These are phyloP conservation scores for Agrotis segetum DNA, from an alignment of 2,888 invertebrate species.

Conservation along the genomic window DNA sequence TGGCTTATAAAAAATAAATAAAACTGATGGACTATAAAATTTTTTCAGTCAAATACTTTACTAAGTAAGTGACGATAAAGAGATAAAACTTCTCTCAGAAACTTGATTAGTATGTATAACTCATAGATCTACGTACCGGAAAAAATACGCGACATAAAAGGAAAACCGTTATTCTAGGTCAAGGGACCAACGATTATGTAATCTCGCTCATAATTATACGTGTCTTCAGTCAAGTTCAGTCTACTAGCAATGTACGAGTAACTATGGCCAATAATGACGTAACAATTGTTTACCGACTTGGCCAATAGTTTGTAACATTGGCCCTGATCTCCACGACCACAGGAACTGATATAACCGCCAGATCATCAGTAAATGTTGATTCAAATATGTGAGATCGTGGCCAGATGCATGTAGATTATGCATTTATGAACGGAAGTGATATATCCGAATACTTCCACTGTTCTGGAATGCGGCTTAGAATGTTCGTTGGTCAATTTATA, in stretches of 20 bases:
- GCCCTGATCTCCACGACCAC: conserved; percentile 37
- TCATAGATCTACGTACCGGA: neutral
- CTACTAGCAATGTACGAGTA: neutral
- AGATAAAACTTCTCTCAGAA: too few relatives aligned
- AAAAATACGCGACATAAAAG: conserved; percentile 11
- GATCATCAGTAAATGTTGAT: conserved; percentile 47
- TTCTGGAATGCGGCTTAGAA: conserved; percentile 57
- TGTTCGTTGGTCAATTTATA: conserved; percentile 46
- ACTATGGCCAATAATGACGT: conserved; percentile 8
- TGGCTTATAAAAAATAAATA: too few relatives aligned
- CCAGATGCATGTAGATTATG: conserved; percentile 54
- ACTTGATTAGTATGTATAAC: too few relatives aligned
- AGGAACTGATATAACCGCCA: conserved; percentile 39
- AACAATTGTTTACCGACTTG: conserved; percentile 9
- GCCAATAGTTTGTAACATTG: conserved; percentile 39
- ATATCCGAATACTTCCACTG: conserved; percentile 56
- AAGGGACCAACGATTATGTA: conserved; percentile 19
- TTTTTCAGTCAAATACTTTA: too few relatives aligned
- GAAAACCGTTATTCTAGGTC: conserved; percentile 34
- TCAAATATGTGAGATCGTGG: conserved; percentile 47
- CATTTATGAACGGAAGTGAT: conserved; percentile 54
- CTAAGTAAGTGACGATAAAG: too few relatives aligned
- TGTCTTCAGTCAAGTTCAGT: conserved; percentile 40
- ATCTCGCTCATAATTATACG: conserved; percentile 6
- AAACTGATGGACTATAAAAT: too few relatives aligned